Evolutionary conservation across 2,888 invertebrate species (phyloP).

Genomic region (Neelides folsomi): DNA sequence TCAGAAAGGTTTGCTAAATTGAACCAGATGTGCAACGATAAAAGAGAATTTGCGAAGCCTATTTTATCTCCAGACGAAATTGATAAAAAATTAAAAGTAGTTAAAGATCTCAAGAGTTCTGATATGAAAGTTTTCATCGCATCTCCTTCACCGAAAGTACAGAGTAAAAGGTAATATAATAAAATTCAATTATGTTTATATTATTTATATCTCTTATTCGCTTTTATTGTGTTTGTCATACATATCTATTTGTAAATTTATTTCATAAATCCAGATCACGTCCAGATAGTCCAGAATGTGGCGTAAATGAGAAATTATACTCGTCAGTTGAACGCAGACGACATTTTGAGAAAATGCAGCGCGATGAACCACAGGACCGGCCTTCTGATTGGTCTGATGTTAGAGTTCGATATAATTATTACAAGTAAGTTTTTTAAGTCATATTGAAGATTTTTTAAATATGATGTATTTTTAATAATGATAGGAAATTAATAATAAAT

Average conservation of each 20-base stretch:
- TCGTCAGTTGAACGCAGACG: slow-evolving; percentile 19
- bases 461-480: not conserved
- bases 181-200: too few species aligned
- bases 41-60: slow-evolving; percentile 53
- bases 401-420: slow-evolving; percentile 58
- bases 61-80: slow-evolving; percentile 27
- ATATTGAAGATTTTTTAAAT: not conserved
- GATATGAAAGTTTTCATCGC: slow-evolving; percentile 21
- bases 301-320: slow-evolving; percentile 12
- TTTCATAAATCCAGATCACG: slow-evolving; percentile 1
- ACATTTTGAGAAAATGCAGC: slow-evolving; percentile 24
- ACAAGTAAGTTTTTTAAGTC: slow-evolving; percentile 39
- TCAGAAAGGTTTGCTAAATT: slow-evolving; percentile 80
- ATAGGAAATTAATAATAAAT: not conserved
- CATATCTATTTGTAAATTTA: too few species aligned
- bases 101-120: slow-evolving; percentile 25
- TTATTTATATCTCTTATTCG: too few species aligned
- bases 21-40: slow-evolving; percentile 78
- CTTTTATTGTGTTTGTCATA: too few species aligned
- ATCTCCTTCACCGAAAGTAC: slow-evolving; percentile 8
- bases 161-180: slow-evolving; percentile 1
- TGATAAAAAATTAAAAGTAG: slow-evolving; percentile 30
- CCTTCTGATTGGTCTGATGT: slow-evolving; percentile 63
- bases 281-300: slow-evolving; percentile 19
- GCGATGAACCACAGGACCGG: slow-evolving; percentile 36